These are phyloP conservation scores for Lathronympha strigana DNA, from an alignment of 2,888 invertebrate species.

Conservation along the genomic window DNA sequence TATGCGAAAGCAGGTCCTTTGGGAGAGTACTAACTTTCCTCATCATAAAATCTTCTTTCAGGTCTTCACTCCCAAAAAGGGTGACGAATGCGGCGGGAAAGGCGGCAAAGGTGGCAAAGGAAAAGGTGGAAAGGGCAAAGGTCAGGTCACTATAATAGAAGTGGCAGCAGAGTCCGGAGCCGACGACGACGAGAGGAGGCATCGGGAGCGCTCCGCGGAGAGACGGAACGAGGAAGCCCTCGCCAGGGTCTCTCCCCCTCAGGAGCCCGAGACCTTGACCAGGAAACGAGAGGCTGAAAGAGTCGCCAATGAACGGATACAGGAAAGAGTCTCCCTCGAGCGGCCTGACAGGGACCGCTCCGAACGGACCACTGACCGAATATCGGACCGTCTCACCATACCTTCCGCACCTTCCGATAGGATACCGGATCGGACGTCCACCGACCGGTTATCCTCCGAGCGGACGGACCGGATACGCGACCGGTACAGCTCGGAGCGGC, in stretches of 20 bases:
- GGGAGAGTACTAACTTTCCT: too few relatives aligned
- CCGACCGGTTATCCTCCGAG: constrained; percentile 46
- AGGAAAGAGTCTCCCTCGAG: constrained; percentile 44
- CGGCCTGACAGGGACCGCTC: constrained; percentile 45
- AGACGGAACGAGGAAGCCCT: constrained; percentile 69
- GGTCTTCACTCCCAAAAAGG: constrained; percentile 83
- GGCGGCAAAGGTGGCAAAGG: constrained; percentile 89
- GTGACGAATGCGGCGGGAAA: constrained; percentile 88
- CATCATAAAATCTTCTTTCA: constrained; percentile 48
- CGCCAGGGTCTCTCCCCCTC: constrained; percentile 69
- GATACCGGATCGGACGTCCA: constrained; percentile 39
- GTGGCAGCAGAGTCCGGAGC: constrained; percentile 69
- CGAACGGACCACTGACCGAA: constrained; percentile 51
- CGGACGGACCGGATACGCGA: constrained; percentile 49
- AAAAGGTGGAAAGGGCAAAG: constrained; percentile 88
- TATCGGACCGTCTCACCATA: constrained; percentile 46
- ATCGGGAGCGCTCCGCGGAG: constrained; percentile 65
- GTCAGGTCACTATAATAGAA: constrained; percentile 89
- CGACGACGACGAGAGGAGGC: constrained; percentile 74
- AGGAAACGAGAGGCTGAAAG: constrained; percentile 56
- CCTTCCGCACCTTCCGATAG: constrained; percentile 48
- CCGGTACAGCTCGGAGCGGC: constrained; percentile 47
- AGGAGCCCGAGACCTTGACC: constrained; percentile 56
- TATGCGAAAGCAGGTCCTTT: too few relatives aligned
- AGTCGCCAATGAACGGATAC: constrained; percentile 49